Base-by-base conservation (phyloP, 2,113 vertebrate species). In the Callaeas wilsoni region DNA sequence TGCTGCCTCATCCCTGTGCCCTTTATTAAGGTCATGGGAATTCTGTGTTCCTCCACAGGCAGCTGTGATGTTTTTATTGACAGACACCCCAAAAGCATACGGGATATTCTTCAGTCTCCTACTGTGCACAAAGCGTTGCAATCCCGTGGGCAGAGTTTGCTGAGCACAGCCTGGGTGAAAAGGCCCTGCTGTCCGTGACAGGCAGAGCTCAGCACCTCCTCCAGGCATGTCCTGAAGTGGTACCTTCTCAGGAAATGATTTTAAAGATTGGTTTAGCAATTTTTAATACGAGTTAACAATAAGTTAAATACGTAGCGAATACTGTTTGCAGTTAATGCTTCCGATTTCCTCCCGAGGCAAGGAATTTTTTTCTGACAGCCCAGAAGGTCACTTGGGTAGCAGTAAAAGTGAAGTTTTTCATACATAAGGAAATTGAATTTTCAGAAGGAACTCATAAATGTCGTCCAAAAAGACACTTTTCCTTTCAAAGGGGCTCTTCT, bases 351-450 rank as follows among this genome's bases (percentile, higher is more conserved):
- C 83, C 29, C 1, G 4, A 78, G 75, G 84, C 78, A 2, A 19
- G 35, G 26, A 4, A 2, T 76, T 49, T 77, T 91, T 89, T 88
- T 25, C 75, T 67, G 27, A 26, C 47, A 81, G 57, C 65, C 78
- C 35, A 5, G 59, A 77, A 81, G 86, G 77, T 88, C 87, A 35
- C 63, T 73, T 64, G 60, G 64, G 13, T 60, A 46, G 62, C 64
- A 53, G 67, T 47, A 29, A 64, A 80, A 89, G 60, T 19, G 69
- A 87, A 64, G 53, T 77, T 95, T 93, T 85, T 94, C 70, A 49
- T 86, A 59, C 46, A 68, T 75, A 42, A 95, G 89, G 92, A 95
- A 94, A 96, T 93, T 69, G 88, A 85, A 91, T 84, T 90, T 92
- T 90, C 64, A 16, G 84, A 67, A 78, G 59, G 71, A 87, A 5